Percentiles rank a stretch among this genome's conserved stretches.
These are phyloP conservation scores for Ochropleura plecta DNA, from an alignment of 2,888 invertebrate species.

Conservation along the genomic window DNA sequence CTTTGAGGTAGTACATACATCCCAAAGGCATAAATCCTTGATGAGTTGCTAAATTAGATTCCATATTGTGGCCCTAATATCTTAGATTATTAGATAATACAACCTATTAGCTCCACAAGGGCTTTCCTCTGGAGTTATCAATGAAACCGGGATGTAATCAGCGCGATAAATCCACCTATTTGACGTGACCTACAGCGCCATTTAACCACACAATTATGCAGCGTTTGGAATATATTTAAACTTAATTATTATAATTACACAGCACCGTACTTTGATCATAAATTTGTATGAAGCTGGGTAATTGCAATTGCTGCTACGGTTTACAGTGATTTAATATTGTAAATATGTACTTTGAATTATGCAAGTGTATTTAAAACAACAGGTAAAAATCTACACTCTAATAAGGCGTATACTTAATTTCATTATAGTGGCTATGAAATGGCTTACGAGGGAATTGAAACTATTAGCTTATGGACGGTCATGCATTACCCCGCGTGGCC, in stretches of 20 bases:
- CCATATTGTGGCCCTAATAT: conserved; percentile 37
- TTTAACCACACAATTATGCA: conserved; percentile 36
- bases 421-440: conserved; percentile 51
- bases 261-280: conserved; percentile 27
- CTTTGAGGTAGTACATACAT: neutral
- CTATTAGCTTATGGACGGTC: conserved; percentile 58
- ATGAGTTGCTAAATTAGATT: conserved; percentile 13
- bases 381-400: conserved; percentile 13
- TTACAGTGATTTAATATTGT: conserved; percentile 18
- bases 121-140: conserved; percentile 37
- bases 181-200: conserved; percentile 18
- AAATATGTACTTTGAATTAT: conserved; percentile 29
- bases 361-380: conserved; percentile 27
- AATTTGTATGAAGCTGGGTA: conserved; percentile 26
- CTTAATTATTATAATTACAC: conserved; percentile 44
- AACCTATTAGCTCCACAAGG: conserved; percentile 22
- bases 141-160: conserved; percentile 30
- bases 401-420: conserved; percentile 42
- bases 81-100: conserved; percentile 41
- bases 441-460: conserved; percentile 69
- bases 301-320: conserved; percentile 20
- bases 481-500: conserved; percentile 59
- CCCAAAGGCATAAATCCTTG: conserved; percentile 26
- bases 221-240: conserved; percentile 51
- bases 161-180: conserved; percentile 30